These are phyloP conservation scores for Vireo altiloquus DNA, from an alignment of 2,113 vertebrate genomes.

Conservation along the genomic window DNA sequence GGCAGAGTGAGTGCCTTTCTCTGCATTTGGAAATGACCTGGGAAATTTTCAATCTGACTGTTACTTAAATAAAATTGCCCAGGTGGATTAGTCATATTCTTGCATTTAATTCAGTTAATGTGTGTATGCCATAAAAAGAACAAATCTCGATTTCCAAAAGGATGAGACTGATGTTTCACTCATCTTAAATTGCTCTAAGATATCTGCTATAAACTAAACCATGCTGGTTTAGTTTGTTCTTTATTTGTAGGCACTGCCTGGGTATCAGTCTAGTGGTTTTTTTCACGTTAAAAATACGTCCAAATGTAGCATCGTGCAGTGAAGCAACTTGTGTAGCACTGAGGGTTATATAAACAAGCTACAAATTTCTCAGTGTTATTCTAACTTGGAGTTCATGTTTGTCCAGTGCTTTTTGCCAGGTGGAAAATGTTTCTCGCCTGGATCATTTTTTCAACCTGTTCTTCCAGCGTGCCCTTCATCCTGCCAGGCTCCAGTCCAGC, in stretches of 20 bases:
- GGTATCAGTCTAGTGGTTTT: neutral
- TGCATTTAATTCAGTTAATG: neutral
- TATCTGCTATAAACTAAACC: neutral
- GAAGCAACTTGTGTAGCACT: neutral
- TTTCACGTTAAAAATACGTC: neutral
- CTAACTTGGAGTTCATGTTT: constrained; percentile 62
- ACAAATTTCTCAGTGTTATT: neutral
- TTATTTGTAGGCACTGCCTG: neutral
- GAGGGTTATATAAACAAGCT: neutral
- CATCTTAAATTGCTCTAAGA: neutral
- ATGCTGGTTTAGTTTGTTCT: neutral
- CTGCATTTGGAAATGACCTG: neutral
- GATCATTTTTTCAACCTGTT: constrained; percentile 96
- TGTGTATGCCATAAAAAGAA: neutral
- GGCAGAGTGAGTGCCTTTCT: neutral
- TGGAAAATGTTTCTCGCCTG: constrained; percentile 80
- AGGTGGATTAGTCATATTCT: neutral
- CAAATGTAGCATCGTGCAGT: neutral
- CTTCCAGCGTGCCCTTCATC: constrained; percentile 90
- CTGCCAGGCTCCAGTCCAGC: constrained; percentile 44
- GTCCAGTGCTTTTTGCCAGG: constrained; percentile 86
- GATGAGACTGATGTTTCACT: neutral
- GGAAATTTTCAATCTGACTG: neutral
- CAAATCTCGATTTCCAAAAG: neutral
- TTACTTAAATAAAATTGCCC: neutral